A percentile compares a stretch with the other conserved stretches of the same genome.
These are phyloP conservation scores for Catajapyx aquilonaris DNA, from an alignment of 1,140 invertebrate genomes.

Conservation along the genomic window DNA sequence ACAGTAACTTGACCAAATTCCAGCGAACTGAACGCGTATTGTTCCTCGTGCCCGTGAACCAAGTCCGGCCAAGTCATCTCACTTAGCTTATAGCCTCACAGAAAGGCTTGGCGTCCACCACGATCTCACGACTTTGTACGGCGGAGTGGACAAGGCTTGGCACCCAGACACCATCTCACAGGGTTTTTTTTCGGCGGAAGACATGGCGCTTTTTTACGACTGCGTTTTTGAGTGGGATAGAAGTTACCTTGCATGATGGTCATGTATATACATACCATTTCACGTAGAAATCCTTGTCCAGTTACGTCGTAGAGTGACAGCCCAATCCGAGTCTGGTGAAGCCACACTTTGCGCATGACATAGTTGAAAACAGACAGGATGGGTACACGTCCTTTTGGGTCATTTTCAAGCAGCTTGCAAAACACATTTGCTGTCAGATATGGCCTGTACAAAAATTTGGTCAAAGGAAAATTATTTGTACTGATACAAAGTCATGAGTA, in stretches of 20 bases:
- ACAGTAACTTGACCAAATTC: too few relatives aligned
- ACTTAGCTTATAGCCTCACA: not conserved
- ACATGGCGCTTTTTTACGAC: too few relatives aligned
- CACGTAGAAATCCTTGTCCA: conserved; percentile 76
- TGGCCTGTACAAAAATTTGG: too few relatives aligned
- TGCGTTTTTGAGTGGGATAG: too few relatives aligned
- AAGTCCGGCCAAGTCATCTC: too few relatives aligned
- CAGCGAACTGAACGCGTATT: too few relatives aligned
- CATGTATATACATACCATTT: conserved; percentile 35
- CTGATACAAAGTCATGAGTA: conserved; percentile 3
- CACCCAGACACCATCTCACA: too few relatives aligned
- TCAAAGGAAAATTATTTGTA: too few relatives aligned
- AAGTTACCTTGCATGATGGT: too few relatives aligned
- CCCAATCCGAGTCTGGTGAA: conserved; percentile 79
- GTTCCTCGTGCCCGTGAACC: too few relatives aligned
- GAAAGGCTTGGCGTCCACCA: not conserved
- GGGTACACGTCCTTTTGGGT: conserved; percentile 57
- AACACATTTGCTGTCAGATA: conserved; percentile 74
- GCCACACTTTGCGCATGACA: conserved; percentile 83
- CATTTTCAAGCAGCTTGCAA: conserved; percentile 60
- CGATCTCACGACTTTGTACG: not conserved
- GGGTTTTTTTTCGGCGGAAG: too few relatives aligned
- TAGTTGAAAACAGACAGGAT: conserved; percentile 81
- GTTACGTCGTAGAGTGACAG: conserved; percentile 80
- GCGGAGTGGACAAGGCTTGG: too few relatives aligned